These are phyloP conservation scores for Falco concolor DNA, from an alignment of 2,797 vertebrate species.

Conservation along the genomic window DNA sequence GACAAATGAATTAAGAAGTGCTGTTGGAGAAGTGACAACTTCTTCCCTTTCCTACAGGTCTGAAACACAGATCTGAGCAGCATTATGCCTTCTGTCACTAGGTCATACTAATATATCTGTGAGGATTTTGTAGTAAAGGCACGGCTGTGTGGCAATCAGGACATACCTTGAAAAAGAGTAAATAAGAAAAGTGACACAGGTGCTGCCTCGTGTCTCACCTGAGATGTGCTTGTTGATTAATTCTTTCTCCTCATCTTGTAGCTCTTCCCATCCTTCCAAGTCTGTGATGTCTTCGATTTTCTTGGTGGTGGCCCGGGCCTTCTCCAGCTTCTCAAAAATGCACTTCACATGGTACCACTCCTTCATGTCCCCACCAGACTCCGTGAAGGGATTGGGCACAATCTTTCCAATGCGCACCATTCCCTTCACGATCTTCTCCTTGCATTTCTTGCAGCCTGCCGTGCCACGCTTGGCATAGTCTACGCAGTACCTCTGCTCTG, in stretches of 20 bases:
- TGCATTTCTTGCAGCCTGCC: slow-evolving; percentile 97
- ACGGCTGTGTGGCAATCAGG: fast-evolving
- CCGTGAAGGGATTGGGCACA: slow-evolving; percentile 95
- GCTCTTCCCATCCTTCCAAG: slow-evolving; percentile 94
- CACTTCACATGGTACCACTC: slow-evolving; percentile 98
- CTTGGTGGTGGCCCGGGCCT: slow-evolving; percentile 90
- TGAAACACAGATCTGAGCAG: not conserved
- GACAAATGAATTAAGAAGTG: not conserved
- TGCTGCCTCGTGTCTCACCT: slow-evolving; percentile 64
- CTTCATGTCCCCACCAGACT: slow-evolving; percentile 96
- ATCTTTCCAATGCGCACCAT: slow-evolving; percentile 93
- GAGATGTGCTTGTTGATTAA: slow-evolving; percentile 86
- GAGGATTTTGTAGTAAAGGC: not conserved
- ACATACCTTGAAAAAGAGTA: fast-evolving
- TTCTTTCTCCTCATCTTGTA: slow-evolving; percentile 90
- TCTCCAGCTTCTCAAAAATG: slow-evolving; percentile 95
- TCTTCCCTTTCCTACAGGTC: not conserved
- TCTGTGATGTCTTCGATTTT: slow-evolving; percentile 96
- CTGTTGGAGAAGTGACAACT: fast-evolving
- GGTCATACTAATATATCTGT: not conserved
- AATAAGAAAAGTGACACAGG: not conserved
- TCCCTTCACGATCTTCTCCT: slow-evolving; percentile 93
- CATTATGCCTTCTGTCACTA: not conserved
- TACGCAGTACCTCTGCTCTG: slow-evolving; percentile 92
- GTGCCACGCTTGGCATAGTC: slow-evolving; percentile 96